These are phyloP conservation scores for Mustela nigripes DNA, from an alignment of 2,113 vertebrate genomes.

Conservation along the genomic window DNA sequence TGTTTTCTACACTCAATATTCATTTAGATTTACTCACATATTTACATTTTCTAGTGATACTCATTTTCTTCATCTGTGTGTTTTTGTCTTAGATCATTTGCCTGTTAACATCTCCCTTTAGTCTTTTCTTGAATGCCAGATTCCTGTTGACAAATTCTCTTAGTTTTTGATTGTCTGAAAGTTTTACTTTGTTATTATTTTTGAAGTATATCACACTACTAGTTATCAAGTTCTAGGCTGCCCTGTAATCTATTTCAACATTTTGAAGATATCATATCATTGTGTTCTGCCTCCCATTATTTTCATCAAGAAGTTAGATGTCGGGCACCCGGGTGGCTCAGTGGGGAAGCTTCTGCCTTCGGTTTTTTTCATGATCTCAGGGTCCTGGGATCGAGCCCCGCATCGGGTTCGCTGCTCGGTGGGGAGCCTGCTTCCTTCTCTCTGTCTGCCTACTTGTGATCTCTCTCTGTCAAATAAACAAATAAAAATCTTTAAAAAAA, in stretches of 20 bases:
- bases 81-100: neutral
- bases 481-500: too few relatives aligned
- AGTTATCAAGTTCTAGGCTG: neutral
- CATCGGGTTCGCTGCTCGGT: too few relatives aligned
- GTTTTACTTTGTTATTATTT: conserved; percentile 42
- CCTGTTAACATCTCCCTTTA: neutral
- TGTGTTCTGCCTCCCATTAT: neutral
- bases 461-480: too few relatives aligned
- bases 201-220: neutral
- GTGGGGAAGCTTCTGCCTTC: too few relatives aligned
- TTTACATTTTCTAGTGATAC: neutral
- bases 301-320: neutral
- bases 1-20: neutral
- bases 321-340: neutral
- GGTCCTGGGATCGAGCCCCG: too few relatives aligned
- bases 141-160: neutral
- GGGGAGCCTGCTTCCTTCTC: too few relatives aligned
- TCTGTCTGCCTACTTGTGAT: too few relatives aligned
- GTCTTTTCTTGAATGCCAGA: neutral
- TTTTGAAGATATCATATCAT: neutral
- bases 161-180: neutral
- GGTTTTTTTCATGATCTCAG: too few relatives aligned
- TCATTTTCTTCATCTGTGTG: neutral
- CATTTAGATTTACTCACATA: neutral
- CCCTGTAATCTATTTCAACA: conserved; percentile 4